These are phyloP conservation scores for Harpalus rufipes DNA, from an alignment of 2,888 invertebrate species.

Conservation along the genomic window DNA sequence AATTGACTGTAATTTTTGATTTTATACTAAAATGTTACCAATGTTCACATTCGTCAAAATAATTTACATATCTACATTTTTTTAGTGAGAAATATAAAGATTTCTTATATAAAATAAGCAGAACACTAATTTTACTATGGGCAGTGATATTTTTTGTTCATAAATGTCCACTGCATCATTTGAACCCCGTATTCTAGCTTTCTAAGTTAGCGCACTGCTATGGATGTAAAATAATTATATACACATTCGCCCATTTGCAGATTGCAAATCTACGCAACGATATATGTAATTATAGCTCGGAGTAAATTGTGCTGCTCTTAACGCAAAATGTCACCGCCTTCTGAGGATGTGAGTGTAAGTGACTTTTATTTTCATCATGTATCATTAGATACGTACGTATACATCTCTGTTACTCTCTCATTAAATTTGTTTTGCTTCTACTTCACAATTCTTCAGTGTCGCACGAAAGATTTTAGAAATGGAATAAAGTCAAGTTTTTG, in stretches of 20 bases:
- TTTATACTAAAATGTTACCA: no score
- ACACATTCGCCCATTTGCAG: slow-evolving; percentile 11
- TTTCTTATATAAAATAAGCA: no score
- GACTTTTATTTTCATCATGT: slow-evolving; percentile 56
- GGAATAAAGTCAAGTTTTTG: not conserved
- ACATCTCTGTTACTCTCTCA: slow-evolving; percentile 51
- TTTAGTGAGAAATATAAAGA: no score
- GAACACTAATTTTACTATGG: no score
- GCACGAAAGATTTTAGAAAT: not conserved
- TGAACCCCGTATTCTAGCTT: not conserved
- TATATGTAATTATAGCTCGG: slow-evolving; percentile 52
- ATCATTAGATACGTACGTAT: slow-evolving; percentile 48
- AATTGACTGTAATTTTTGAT: no score
- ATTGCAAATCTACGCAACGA: slow-evolving; percentile 44
- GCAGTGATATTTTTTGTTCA: no score
- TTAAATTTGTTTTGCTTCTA: slow-evolving; percentile 45
- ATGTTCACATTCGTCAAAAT: no score
- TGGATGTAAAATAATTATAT: not conserved
- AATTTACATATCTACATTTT: no score
- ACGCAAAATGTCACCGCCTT: slow-evolving; percentile 46
- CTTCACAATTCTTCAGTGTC: slow-evolving; percentile 2
- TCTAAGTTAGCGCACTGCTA: no score
- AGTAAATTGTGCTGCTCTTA: slow-evolving; percentile 40
- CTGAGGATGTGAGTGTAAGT: slow-evolving; percentile 20
- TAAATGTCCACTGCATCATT: no score